Percentiles rank a stretch among this genome's conserved stretches.
Conservation (phyloP, 2,888 invertebrate genomes). For the Napeogenes sylphis region DNA sequence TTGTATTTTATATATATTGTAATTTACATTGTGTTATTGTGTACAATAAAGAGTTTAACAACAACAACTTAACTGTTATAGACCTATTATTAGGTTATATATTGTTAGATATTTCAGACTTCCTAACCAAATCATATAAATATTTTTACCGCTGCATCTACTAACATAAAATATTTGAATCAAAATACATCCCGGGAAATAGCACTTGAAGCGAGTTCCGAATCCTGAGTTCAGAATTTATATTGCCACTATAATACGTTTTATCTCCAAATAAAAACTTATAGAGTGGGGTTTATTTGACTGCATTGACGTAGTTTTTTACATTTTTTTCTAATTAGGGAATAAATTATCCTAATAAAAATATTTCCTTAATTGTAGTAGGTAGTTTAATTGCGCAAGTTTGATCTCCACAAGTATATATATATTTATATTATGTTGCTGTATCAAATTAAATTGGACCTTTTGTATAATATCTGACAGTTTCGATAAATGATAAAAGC, state of each 20-base stretch:
- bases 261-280: constrained; percentile 33
- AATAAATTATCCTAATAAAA: too few relatives aligned
- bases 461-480: neutral
- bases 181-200: constrained; percentile 18
- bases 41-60: too few relatives aligned
- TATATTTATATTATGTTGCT: too few relatives aligned
- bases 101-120: neutral
- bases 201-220: constrained; percentile 15
- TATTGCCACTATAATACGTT: constrained; percentile 34
- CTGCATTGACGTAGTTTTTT: constrained; percentile 1
- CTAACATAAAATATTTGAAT: constrained; percentile 13
- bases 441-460: neutral
- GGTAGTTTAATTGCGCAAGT: too few relatives aligned
- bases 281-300: constrained; percentile 33
- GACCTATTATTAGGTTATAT: neutral
- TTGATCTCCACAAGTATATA: too few relatives aligned
- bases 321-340: neutral
- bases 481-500: constrained; percentile 14
- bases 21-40: too few relatives aligned
- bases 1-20: too few relatives aligned
- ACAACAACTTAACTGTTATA: too few relatives aligned
- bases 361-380: too few relatives aligned
- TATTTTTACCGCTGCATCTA: constrained; percentile 10
- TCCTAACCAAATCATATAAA: neutral
- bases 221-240: constrained; percentile 29